phyloP scores from a whole-genome alignment of 2,888 invertebrate genomes.

The Lepidochrysops patricia region DNA sequence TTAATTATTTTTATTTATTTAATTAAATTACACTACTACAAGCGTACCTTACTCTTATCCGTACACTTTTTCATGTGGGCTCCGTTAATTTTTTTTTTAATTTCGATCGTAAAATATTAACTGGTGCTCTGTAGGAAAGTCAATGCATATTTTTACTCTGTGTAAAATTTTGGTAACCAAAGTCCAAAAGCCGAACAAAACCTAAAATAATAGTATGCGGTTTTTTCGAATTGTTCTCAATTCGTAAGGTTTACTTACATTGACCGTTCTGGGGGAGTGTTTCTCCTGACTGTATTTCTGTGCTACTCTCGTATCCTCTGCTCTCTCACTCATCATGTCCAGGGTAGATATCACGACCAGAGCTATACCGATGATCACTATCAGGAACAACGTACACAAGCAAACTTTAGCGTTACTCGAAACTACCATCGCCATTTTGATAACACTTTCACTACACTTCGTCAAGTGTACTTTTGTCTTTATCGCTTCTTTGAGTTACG shows the following conservation, averaged over 20 bases:
- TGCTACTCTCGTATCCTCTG: constrained; percentile 39
- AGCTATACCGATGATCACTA: constrained; percentile 45
- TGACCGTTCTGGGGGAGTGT: constrained; percentile 34
- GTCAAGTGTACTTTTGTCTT: background rate
- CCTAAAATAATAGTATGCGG: background rate
- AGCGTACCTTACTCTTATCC: too few relatives aligned
- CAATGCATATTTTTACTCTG: too few relatives aligned
- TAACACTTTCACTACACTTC: constrained; percentile 17
- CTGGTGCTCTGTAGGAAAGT: too few relatives aligned
- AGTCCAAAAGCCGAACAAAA: too few relatives aligned
- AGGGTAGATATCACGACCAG: constrained; percentile 50
- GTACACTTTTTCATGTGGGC: too few relatives aligned
- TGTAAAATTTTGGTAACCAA: too few relatives aligned
- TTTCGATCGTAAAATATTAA: too few relatives aligned
- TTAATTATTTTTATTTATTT: too few relatives aligned
- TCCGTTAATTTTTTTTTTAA: too few relatives aligned
- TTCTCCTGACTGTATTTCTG: constrained; percentile 49
- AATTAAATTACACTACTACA: too few relatives aligned
- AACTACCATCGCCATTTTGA: constrained; percentile 61
- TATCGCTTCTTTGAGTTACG: background rate
- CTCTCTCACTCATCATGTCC: constrained; percentile 32
- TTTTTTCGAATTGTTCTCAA: too few relatives aligned
- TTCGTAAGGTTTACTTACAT: constrained; percentile 44
- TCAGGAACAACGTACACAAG: constrained; percentile 40
- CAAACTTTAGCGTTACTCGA: constrained; percentile 53